These are phyloP conservation scores for Platynereis dumerilii DNA, from an alignment of 2,888 invertebrate genomes.

Conservation along the genomic window DNA sequence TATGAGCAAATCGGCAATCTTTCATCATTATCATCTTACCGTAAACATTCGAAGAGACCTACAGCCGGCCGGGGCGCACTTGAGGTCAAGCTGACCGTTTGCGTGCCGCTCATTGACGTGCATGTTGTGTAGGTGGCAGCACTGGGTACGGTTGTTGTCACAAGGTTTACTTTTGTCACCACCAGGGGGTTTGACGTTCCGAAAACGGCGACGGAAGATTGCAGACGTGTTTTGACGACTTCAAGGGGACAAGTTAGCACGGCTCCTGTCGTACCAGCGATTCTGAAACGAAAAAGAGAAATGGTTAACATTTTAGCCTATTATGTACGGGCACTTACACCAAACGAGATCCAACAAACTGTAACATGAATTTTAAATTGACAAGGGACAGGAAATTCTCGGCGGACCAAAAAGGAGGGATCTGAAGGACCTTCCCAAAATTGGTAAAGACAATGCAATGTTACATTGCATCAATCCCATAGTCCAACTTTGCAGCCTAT, in stretches of 20 bases:
- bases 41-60: conserved; percentile 56
- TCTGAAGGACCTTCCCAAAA: too few relatives aligned
- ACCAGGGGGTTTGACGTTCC: neutral
- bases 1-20: too few relatives aligned
- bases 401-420: too few relatives aligned
- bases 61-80: conserved; percentile 32
- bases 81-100: conserved; percentile 6
- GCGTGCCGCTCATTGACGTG: neutral
- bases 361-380: too few relatives aligned
- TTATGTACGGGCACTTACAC: too few relatives aligned
- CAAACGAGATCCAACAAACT: too few relatives aligned
- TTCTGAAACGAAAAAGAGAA: conserved; percentile 67
- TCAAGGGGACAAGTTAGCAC: conserved; percentile 97
- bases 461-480: too few relatives aligned
- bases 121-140: conserved; percentile 10
- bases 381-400: too few relatives aligned
- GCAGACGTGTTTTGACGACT: conserved; percentile 95
- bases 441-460: too few relatives aligned
- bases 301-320: too few relatives aligned
- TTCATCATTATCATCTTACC: too few relatives aligned
- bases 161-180: conserved; percentile 11
- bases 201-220: conserved; percentile 73
- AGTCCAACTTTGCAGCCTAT: too few relatives aligned
- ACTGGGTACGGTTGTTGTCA: conserved; percentile 11
- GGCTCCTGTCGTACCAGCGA: conserved; percentile 95